These are phyloP conservation scores for Steromphala cineraria DNA, from an alignment of 2,888 invertebrate species.

Conservation along the genomic window DNA sequence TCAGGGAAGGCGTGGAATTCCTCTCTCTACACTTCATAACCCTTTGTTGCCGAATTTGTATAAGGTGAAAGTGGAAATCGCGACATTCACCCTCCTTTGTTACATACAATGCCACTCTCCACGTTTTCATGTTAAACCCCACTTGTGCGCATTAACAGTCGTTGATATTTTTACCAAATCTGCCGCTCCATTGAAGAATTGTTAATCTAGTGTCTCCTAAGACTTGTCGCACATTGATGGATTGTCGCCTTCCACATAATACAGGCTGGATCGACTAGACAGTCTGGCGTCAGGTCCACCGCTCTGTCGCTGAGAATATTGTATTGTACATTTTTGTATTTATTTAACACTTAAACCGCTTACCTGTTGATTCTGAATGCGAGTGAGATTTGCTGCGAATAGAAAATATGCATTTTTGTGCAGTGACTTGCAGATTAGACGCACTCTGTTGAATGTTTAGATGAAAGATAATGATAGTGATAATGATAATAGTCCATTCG, in stretches of 20 bases:
- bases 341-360: too few species aligned
- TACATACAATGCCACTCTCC: not conserved
- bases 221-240: not conserved
- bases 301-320: too few species aligned
- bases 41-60: not conserved
- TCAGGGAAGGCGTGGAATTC: not conserved
- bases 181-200: not conserved
- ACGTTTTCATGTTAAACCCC: not conserved
- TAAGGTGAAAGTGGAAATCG: not conserved
- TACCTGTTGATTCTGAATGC: too few species aligned
- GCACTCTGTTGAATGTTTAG: too few species aligned
- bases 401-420: too few species aligned
- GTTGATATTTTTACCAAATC: constrained; percentile 15
- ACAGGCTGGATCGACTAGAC: not conserved
- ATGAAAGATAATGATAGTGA: too few species aligned
- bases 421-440: too few species aligned
- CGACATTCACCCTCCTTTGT: not conserved
- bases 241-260: constrained; percentile 2
- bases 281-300: not conserved
- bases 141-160: constrained; percentile 11
- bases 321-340: too few species aligned
- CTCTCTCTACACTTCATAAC: not conserved
- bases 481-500: too few species aligned
- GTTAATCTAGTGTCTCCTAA: not conserved
- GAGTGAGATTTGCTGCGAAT: too few species aligned